A percentile compares a stretch with the other conserved stretches of the same genome.
Evolutionary conservation across 2,113 vertebrate species (phyloP).

Genomic region (Gobio gobio): DNA sequence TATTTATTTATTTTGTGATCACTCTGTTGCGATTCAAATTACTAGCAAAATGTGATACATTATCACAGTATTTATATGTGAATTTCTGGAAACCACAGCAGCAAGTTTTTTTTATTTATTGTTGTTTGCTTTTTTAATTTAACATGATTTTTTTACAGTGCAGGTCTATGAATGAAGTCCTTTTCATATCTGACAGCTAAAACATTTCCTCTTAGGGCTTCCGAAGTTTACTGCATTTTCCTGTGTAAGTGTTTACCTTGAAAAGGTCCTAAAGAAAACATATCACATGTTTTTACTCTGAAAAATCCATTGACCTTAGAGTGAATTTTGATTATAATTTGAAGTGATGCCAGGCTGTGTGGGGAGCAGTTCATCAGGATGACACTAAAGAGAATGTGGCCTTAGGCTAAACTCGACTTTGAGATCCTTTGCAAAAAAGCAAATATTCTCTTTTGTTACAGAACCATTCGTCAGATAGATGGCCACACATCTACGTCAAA

Average conservation of each 20-base stretch:
- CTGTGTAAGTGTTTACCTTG: not conserved
- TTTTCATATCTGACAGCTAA: not conserved
- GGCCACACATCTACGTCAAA: not conserved
- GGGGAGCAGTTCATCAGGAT: constrained; percentile 14
- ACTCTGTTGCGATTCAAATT: not conserved
- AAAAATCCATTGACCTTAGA: constrained; percentile 37
- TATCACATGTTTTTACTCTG: constrained; percentile 15
- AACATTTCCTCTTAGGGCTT: not conserved
- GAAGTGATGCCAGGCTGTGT: constrained; percentile 28
- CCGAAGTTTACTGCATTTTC: not conserved
- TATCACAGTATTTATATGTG: not conserved
- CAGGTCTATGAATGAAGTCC: not conserved
- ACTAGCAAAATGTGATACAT: not conserved
- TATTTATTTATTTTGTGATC: too few species aligned
- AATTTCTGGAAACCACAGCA: not conserved
- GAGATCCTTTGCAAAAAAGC: constrained; percentile 3
- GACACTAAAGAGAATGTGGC: constrained; percentile 29
- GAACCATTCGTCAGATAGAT: not conserved
- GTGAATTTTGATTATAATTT: constrained; percentile 17
- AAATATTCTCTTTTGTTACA: constrained; percentile 16
- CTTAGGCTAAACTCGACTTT: constrained; percentile 29
- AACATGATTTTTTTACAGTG: not conserved
- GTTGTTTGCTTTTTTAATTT: not conserved
- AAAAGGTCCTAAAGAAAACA: not conserved
- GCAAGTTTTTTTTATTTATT: not conserved